Base-by-base conservation (phyloP, 2,888 invertebrate genomes). In the Stenchaetothrips biformis region DNA sequence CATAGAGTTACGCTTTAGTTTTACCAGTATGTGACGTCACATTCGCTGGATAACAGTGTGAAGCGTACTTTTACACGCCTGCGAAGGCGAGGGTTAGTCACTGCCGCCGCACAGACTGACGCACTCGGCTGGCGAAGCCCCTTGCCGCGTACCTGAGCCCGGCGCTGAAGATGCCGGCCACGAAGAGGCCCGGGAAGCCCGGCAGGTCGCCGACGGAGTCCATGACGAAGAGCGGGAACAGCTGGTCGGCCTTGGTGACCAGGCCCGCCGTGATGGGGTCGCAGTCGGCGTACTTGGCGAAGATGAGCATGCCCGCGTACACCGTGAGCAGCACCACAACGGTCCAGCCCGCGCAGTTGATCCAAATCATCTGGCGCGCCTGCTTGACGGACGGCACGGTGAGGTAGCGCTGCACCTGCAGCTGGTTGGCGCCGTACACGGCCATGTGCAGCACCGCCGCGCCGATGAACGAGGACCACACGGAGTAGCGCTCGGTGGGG, bases 151-250 rank as follows among this genome's bases (percentile, higher is more conserved):
- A 85, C 86, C 90, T 90, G 59, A 90, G 85, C 16, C 90, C 88
- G 9, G 89, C 90, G 84, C 89, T 89, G 84, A 90, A 90, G 25
- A 90, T 86, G 37, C 89, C 89, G 27, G 90, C 88, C 0, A 90
- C 87, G 84, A 90, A 90, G 16, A 90, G 84, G 2, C 90, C 90
- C 3, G 89, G 88, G 78, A 90, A 85, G 6, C 90, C 90, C 9
- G 87, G 87, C 79, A 87, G 84, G 77, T 86, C 83, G 3, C 87
- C 86, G 78, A 89, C 83, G n/a, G 86, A 86, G 81, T 90, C 88
- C 88, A 89, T 89, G 49, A 90, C 89, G 84, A 88, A 90, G 27
- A 88, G 84, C 0, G 89, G 89, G 81, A 90, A 85, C 49, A 90
- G 83, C 87, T 90, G 86, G 77, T 86, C 86, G 6, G 85, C 78